A percentile compares a stretch with the other conserved stretches of the same genome.
Conservation (phyloP, 1,140 invertebrate species). For the Platorchestia sp. region DNA sequence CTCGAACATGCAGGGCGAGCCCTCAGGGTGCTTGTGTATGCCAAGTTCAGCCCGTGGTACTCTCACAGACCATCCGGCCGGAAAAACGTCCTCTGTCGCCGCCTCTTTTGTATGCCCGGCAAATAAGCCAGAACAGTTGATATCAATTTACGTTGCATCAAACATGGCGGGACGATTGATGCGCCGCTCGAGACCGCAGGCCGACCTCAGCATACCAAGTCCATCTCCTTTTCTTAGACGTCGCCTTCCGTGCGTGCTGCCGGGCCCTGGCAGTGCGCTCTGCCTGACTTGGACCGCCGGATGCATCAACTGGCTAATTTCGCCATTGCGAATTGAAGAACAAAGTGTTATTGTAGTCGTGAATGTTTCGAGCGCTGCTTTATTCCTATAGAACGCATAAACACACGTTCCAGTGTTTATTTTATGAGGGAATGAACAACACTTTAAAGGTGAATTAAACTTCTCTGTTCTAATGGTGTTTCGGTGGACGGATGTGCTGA, state of each 20-base stretch:
- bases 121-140: conserved; percentile 50
- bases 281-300: background rate
- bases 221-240: background rate
- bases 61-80: background rate
- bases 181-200: background rate
- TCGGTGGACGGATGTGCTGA: no score
- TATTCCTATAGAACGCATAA: no score
- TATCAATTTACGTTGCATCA: conserved; percentile 28
- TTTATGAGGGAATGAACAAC: no score
- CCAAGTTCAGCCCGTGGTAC: background rate
- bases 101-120: conserved; percentile 3
- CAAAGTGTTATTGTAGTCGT: background rate
- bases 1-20: background rate
- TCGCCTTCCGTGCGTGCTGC: background rate
- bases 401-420: no score
- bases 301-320: background rate
- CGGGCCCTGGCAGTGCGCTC: background rate
- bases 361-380: background rate
- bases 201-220: conserved; percentile 18
- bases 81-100: conserved; percentile 22
- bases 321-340: background rate
- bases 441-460: no score
- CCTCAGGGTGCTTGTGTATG: background rate
- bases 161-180: conserved; percentile 1
- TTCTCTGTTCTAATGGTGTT: no score